These are phyloP conservation scores for Hydractinia symbiolongicarpus DNA, from an alignment of 30 jellyfish, hydroid and myxozoan species.

Conservation along the genomic window DNA sequence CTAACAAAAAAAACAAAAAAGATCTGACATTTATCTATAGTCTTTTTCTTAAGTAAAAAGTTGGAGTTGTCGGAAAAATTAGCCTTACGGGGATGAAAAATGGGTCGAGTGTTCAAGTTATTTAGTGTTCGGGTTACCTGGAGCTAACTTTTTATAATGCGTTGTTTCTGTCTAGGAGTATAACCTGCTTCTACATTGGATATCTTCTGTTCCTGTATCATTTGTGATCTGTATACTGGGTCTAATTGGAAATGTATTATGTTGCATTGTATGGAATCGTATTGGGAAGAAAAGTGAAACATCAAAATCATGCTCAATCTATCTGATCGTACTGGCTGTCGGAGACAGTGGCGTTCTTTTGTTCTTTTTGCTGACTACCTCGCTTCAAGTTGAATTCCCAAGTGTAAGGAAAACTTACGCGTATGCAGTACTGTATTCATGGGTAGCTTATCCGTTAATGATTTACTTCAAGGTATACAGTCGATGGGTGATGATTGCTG, in stretches of 20 bases:
- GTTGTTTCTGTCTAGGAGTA: too few species aligned
- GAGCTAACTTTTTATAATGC: too few species aligned
- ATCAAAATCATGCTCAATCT: background rate
- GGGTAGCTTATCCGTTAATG: background rate
- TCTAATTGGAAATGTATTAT: background rate
- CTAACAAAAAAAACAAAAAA: too few species aligned
- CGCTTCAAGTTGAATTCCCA: background rate
- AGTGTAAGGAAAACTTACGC: background rate
- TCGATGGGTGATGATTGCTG: background rate
- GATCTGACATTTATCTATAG: too few species aligned
- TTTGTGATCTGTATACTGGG: background rate
- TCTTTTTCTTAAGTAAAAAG: too few species aligned
- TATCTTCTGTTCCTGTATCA: background rate
- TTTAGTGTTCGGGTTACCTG: too few species aligned
- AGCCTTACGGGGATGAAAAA: too few species aligned
- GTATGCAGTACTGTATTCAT: background rate
- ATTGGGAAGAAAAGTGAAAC: background rate
- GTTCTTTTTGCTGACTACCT: background rate
- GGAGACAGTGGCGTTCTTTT: background rate
- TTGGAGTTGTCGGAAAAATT: too few species aligned
- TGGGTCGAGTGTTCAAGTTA: too few species aligned
- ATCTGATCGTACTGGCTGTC: background rate
- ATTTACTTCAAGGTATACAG: background rate
- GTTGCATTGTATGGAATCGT: background rate
- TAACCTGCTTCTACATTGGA: background rate